These are phyloP conservation scores for Chondrilla cf. caribensis DNA, from an alignment of 37 sponge, comb jelly and placozoan genomes.

Conservation along the genomic window DNA sequence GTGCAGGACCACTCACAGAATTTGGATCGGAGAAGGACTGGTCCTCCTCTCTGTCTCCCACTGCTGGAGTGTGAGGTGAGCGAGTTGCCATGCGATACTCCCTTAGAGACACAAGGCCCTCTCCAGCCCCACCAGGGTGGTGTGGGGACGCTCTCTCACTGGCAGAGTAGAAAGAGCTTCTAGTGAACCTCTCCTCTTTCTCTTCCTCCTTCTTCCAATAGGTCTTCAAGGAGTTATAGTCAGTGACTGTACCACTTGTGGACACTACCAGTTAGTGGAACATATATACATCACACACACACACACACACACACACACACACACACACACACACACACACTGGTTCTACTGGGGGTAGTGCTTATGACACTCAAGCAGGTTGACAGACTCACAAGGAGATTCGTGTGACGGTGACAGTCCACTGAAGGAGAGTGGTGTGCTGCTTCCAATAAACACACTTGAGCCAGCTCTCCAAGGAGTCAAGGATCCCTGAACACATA, in stretches of 20 bases:
- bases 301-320: conserved; percentile 22
- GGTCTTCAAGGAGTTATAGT: conserved; percentile 24
- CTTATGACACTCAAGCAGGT: neutral
- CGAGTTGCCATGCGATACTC: conserved; percentile 46
- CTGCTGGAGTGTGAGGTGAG: neutral
- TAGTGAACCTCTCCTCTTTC: conserved; percentile 28
- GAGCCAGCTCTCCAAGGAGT: neutral
- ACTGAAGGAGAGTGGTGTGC: neutral
- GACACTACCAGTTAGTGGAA: conserved; percentile 6
- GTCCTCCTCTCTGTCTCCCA: neutral
- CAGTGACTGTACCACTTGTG: conserved; percentile 26
- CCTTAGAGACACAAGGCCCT: conserved; percentile 2
- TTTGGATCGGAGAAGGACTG: neutral
- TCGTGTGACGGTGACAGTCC: neutral
- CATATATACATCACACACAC: conserved; percentile 31
- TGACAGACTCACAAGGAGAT: conserved; percentile 5
- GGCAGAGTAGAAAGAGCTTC: conserved; percentile 13
- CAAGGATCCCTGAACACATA: neutral
- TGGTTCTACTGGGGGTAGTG: neutral
- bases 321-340: conserved; percentile 22
- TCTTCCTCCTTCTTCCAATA: conserved; percentile 55
- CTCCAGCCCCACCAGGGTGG: neutral
- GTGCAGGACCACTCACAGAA: neutral
- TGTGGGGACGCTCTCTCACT: neutral
- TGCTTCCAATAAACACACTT: neutral